A percentile compares a stretch with the other conserved stretches of the same genome.
Evolutionary conservation across 1,140 invertebrate genomes (phyloP).

Genomic region (Propsilocerus akamusi): DNA sequence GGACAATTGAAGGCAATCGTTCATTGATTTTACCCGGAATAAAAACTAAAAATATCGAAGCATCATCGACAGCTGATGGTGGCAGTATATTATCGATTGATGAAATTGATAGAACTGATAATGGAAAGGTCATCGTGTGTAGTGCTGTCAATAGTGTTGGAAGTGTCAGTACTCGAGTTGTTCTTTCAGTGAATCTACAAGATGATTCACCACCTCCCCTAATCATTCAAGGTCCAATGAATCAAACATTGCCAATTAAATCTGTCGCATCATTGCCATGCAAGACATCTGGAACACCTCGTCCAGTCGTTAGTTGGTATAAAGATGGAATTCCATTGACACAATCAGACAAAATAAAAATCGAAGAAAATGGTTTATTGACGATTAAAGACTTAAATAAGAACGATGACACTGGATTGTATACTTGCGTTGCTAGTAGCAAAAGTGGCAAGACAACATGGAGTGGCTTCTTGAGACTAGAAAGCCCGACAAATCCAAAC

Average conservation of each 20-base stretch:
- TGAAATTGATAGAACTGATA: constrained; percentile 39
- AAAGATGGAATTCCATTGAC: constrained; percentile 51
- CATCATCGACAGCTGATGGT: constrained; percentile 35
- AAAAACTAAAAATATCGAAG: constrained; percentile 34
- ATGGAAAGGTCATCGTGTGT: constrained; percentile 50
- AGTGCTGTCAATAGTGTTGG: constrained; percentile 66
- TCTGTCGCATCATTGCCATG: constrained; percentile 61
- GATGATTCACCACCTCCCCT: constrained; percentile 70
- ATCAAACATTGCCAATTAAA: constrained; percentile 69
- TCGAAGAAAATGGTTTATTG: constrained; percentile 47
- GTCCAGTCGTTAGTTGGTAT: constrained; percentile 68
- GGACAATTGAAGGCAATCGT: constrained; percentile 56
- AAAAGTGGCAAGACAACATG: constrained; percentile 69
- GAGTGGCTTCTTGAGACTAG: constrained; percentile 59
- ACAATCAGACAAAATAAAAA: constrained; percentile 39
- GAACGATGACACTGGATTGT: constrained; percentile 48
- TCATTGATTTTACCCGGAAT: constrained; percentile 50
- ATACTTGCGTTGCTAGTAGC: constrained; percentile 68
- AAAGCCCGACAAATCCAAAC: constrained; percentile 63
- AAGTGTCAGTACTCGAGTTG: constrained; percentile 52
- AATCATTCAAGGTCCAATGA: constrained; percentile 70
- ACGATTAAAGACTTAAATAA: constrained; percentile 57
- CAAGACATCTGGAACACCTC: constrained; percentile 49
- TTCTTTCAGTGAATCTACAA: constrained; percentile 55
- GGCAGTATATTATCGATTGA: constrained; percentile 38